Evolutionary conservation across 2,888 invertebrate genomes (phyloP), one percentile per base, ranked within the genome.

Genomic region (Pyrrhopygopsis socrates): DNA sequence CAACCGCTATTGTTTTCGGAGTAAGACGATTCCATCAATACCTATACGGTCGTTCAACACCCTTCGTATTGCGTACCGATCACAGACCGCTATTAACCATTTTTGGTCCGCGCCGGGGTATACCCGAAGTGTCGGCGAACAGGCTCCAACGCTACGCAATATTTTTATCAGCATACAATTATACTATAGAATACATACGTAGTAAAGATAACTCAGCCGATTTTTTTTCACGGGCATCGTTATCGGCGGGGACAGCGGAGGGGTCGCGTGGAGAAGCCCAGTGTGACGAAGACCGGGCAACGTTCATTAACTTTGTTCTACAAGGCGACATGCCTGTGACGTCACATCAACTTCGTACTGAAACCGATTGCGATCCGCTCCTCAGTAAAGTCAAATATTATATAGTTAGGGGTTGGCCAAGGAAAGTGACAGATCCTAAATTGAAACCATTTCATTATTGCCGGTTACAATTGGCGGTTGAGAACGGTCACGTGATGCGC

Each of bases 51-150:
- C 81, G 93, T 18, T 67, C 89, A 0, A 76, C 45, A 9, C 93
- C 92, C 0, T 93, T 90, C 58, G 92, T 91, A 0, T 89, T 93
- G 1, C 65, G 91, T 0, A 91, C 92, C 0, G 94, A 93, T 50
- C 94, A 93, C 34, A 93, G 91, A n/a, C 94, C 94, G 0, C 65
- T 94, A 1, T 30, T 93, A 5, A 83, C 93, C 11, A 95, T 94
- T 65, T 94, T 94, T 29, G 93, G 92, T 0, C 90, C 88, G 0
- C 38, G 91, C 15, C 83, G 82, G 54, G 94, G 94, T 2, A 84
- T 95, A 9, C 94, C 94, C 0, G 93, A 93, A 94, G 0, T 63
- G 93, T 24, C 34, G 5, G 34, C 34, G 11, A 34, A 34, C 34
- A 34, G 34, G 34, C 34, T 34, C 11, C 93, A 94, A 38, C 70